A percentile compares a stretch with the other conserved stretches of the same genome.
These are phyloP conservation scores for Nephrotoma appendiculata DNA, from an alignment of 2,888 invertebrate genomes.

Conservation along the genomic window DNA sequence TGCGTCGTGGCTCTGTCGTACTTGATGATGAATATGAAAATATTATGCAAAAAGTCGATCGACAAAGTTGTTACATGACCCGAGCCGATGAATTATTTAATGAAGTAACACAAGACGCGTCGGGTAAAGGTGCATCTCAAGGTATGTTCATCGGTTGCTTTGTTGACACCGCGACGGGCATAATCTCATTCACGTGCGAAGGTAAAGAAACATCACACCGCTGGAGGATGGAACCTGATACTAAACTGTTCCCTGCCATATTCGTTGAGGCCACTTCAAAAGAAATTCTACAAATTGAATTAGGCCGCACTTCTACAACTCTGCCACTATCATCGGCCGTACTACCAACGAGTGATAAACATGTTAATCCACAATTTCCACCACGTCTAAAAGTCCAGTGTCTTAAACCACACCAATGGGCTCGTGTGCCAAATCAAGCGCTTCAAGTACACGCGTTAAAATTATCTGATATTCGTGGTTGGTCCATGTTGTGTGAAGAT, in stretches of 20 bases:
- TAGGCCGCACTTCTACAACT: conserved; percentile 86
- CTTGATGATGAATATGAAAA: conserved; percentile 69
- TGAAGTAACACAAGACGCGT: conserved; percentile 81
- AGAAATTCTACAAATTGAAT: conserved; percentile 94
- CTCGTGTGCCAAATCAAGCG: conserved; percentile 88
- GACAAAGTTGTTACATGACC: conserved; percentile 96
- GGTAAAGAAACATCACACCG: conserved; percentile 90
- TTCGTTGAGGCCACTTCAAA: conserved; percentile 97
- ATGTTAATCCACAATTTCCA: conserved; percentile 83
- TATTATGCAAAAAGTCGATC: conserved; percentile 67
- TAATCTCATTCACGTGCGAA: conserved; percentile 90
- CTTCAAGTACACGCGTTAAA: conserved; percentile 93
- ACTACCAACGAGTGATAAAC: conserved; percentile 87
- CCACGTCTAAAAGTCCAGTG: conserved; percentile 87
- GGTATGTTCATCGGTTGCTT: conserved; percentile 98
- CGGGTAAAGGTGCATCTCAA: conserved; percentile 84
- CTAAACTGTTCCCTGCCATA: conserved; percentile 95
- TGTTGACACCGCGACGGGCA: conserved; percentile 89
- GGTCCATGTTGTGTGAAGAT: conserved; percentile 99
- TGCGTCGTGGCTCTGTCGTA: conserved; percentile 66
- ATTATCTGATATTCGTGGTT: conserved; percentile 90
- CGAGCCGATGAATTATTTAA: conserved; percentile 93
- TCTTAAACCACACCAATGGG: conserved; percentile 90
- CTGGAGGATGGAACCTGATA: conserved; percentile 88
- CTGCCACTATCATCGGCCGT: conserved; percentile 92